Evolutionary conservation across 2,113 vertebrate species (phyloP).

Genomic region (Phrynocephalus versicolor): DNA sequence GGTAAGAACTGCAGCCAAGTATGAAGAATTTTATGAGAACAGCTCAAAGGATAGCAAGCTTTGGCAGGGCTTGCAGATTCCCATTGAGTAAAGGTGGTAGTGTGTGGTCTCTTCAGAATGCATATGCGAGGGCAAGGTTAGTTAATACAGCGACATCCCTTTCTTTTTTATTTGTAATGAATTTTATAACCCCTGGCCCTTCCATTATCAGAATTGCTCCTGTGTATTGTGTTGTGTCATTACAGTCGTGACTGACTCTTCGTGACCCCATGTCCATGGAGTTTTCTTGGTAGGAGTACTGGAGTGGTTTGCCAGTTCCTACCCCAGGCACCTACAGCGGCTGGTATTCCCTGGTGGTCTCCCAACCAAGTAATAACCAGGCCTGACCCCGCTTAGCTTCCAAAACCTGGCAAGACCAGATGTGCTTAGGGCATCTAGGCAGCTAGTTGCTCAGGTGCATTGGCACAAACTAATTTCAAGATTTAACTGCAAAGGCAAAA

Average conservation of each 20-base stretch:
- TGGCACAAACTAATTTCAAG: neutral
- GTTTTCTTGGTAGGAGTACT: no score
- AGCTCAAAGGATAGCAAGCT: slow-evolving; percentile 17
- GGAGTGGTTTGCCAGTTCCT: no score
- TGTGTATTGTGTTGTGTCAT: no score
- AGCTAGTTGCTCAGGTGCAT: no score
- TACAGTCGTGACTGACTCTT: no score
- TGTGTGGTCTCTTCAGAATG: neutral
- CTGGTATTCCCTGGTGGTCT: no score
- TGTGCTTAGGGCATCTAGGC: no score
- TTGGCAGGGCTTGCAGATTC: slow-evolving; percentile 6
- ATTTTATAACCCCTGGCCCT: slow-evolving; percentile 9
- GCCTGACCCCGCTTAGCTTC: no score
- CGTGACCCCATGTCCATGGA: no score
- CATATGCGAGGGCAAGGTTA: neutral
- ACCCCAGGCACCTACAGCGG: no score
- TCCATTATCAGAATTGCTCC: neutral
- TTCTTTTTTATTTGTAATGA: neutral
- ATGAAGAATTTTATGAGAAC: slow-evolving; percentile 30
- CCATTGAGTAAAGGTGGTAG: neutral
- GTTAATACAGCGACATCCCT: neutral
- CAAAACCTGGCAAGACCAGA: no score
- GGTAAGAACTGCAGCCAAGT: neutral
- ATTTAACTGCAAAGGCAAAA: neutral
- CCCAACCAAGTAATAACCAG: no score